Evolutionary conservation across 2,797 vertebrate genomes (phyloP).

Genomic region (Etheostoma nigrum): DNA sequence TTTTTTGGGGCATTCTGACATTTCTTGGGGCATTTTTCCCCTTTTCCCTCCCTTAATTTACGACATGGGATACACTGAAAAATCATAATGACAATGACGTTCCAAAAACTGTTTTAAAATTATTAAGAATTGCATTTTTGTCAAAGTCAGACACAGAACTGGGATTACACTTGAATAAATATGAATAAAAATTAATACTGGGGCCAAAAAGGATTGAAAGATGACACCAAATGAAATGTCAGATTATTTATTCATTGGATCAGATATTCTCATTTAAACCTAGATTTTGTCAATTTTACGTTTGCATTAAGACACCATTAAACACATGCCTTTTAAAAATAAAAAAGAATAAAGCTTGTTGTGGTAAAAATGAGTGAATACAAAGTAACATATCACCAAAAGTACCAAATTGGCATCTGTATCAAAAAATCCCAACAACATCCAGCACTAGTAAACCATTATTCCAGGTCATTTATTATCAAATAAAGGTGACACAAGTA

Average conservation of each 20-base stretch:
- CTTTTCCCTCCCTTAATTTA: too few species aligned
- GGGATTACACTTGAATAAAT: too few species aligned
- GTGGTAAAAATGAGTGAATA: neutral
- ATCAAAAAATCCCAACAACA: neutral
- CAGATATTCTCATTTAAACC: neutral
- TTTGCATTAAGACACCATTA: neutral
- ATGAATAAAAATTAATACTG: neutral
- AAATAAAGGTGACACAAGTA: conserved; percentile 22
- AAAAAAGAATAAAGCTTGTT: neutral
- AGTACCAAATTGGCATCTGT: neutral
- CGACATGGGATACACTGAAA: too few species aligned
- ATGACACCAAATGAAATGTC: neutral
- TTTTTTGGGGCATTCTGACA: too few species aligned
- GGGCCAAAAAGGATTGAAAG: neutral
- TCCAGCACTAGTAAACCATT: conserved; percentile 13
- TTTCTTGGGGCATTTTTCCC: too few species aligned
- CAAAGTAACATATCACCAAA: conserved; percentile 10
- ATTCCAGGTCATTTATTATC: conserved; percentile 31
- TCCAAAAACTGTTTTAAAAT: too few species aligned
- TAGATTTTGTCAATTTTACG: neutral
- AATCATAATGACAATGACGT: too few species aligned
- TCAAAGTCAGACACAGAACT: too few species aligned
- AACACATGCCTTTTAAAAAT: neutral
- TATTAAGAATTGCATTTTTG: too few species aligned
- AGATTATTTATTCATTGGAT: neutral